Evolutionary conservation across 1,140 invertebrate genomes (phyloP), one percentile per base, ranked within the genome.

Genomic region (Sinonovacula constricta): DNA sequence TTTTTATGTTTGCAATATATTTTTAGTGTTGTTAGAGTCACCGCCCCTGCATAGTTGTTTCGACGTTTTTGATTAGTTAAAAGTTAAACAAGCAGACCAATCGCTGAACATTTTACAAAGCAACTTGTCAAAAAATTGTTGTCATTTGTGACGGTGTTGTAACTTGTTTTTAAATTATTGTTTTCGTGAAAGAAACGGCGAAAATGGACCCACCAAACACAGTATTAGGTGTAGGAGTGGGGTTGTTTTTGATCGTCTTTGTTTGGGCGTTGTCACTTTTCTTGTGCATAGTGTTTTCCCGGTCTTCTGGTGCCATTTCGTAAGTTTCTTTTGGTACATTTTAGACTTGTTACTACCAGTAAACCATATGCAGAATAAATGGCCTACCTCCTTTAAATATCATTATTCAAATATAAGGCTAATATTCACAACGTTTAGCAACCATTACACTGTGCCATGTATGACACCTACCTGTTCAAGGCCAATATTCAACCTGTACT

Each of bases 151-250:
- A 70, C 56, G 68, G 3, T 70, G 68, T 70, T 45, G 18, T 28
- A 24, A 70, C 68, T 70, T 70, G 68, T 70, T 45, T 56, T 15
- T 3, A 5, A n/a, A n/a, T n/a, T n/a, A n/a, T n/a, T n/a, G n/a
- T n/a, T n/a, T n/a, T n/a, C 18, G 22, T 33, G 4, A 22, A 36
- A 59, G 36, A 10, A 30, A 22, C 22, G 22, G 39, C 39, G 0
- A 63, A 49, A 74, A 74, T 62, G 70, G n/a, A 26, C 2, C 54
- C 49, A 3, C 54, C 59, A 15, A 67, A 77, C 34, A 67, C 75
- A 30, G 68, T 83, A 18, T 49, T 83, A 14, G 81, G 81, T 33
- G 72, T 83, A n/a, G 81, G 81, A 22, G 31, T 78, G 22, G 81
- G 81, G n/a, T 30, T 80, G 5, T 83, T 83, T 68, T 4, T 83